phyloP scores from a whole-genome alignment of 2,797 vertebrate species.

The Cynodonichthys magdalenae region DNA sequence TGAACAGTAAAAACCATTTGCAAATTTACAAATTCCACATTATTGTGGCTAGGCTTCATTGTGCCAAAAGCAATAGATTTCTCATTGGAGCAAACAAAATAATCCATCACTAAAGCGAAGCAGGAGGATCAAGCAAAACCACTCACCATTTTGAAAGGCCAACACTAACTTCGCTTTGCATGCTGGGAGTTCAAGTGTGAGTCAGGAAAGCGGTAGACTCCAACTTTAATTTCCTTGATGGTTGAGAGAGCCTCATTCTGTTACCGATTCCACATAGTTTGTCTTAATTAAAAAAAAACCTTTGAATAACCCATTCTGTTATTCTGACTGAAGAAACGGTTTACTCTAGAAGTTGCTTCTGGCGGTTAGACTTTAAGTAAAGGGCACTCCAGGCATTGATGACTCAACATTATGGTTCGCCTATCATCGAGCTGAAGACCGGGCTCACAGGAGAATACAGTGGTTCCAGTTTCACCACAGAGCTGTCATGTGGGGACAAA shows the following conservation, averaged over 20 bases:
- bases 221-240: conserved; percentile 43
- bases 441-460: conserved; percentile 52
- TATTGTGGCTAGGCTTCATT: conserved; percentile 16
- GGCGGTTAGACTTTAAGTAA: conserved; percentile 41
- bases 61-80: conserved; percentile 50
- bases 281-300: conserved; percentile 27
- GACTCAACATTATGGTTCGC: conserved; percentile 34
- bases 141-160: conserved; percentile 65
- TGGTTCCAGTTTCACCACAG: conserved; percentile 44
- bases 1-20: conserved; percentile 47
- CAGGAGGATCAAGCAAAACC: conserved; percentile 36
- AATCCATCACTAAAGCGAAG: conserved; percentile 31
- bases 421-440: conserved; percentile 51
- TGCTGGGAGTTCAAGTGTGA: conserved; percentile 23
- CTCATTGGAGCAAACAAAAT: conserved; percentile 29
- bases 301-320: conserved; percentile 14
- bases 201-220: conserved; percentile 29
- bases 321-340: conserved; percentile 10
- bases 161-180: conserved; percentile 27
- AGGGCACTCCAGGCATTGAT: conserved; percentile 15
- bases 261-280: conserved; percentile 43
- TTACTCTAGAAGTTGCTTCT: not conserved
- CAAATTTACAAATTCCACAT: conserved; percentile 50
- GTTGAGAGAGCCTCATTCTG: conserved; percentile 27
- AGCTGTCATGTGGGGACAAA: conserved; percentile 45